Base-by-base conservation (phyloP, 1,140 invertebrate genomes). In the Macrocentrus cingulum region DNA sequence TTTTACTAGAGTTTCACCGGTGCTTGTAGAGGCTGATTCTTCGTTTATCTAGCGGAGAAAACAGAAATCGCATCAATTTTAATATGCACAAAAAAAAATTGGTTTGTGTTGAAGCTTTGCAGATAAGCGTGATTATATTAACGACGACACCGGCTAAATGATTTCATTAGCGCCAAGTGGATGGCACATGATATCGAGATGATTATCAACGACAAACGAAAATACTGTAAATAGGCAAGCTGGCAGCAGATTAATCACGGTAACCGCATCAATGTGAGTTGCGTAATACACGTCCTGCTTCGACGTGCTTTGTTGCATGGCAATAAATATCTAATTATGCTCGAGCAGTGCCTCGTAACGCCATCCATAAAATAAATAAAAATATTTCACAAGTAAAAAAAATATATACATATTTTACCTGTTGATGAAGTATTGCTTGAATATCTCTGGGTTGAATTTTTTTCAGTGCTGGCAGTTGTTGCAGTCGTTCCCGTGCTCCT, bases 371-470 rank as follows among this genome's bases (percentile, higher is more conserved):
- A 51, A 37, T 15, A 51, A 51, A 51, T 18, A 55, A 34, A 37
- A n/a, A 36, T 45, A 29, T 29, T 29, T 4, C 4, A 29, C 4
- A 29, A 29, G 4, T 29, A 29, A 29, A 29, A 9, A 16, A 37
- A 41, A 41, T n/a, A n/a, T n/a, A 52, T 13, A 22, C 25, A 23
- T 39, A 1, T 41, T 56, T 81, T 82, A 94, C 91, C 87, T 94
- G 90, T 75, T 92, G 86, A 69, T 92, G 92, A 60, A 96, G 84
- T 82, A 95, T 92, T 68, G 91, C 92, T 87, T 78, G 66, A 59
- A 97, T 97, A 83, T 98, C 94, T 70, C 95, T 90, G 56, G 94
- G 93, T 59, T 91, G 92, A 80, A 97, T 91, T 63, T 90, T 87
- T 79, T 93, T 92, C 77, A 95, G 87, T 57, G 91, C 90, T 44